Conservation (phyloP, 2,888 invertebrate species). For the Philaethria dido region DNA sequence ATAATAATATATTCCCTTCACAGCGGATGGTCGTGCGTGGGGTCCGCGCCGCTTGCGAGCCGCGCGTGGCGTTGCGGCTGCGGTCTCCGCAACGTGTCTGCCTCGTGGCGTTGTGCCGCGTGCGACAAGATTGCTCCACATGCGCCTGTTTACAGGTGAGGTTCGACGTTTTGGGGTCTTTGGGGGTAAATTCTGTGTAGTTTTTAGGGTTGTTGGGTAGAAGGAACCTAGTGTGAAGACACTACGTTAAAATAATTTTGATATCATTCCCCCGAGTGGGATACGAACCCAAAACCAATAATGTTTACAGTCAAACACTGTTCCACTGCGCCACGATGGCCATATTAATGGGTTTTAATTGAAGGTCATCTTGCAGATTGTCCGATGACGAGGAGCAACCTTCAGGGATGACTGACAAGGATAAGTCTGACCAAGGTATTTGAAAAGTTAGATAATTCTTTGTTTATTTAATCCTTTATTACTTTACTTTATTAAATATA, state of each 20-base stretch:
- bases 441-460: background rate
- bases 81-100: slow-evolving; percentile 78
- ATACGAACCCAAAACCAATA: too few species aligned
- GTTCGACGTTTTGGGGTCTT: slow-evolving; percentile 8
- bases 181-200: too few species aligned
- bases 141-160: slow-evolving; percentile 77
- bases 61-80: slow-evolving; percentile 79
- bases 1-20: slow-evolving; percentile 15
- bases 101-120: slow-evolving; percentile 80
- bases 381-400: slow-evolving; percentile 80
- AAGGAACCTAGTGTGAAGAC: background rate
- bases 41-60: slow-evolving; percentile 77
- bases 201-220: too few species aligned
- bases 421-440: slow-evolving; percentile 72
- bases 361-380: slow-evolving; percentile 58
- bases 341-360: too few species aligned
- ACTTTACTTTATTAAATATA: background rate
- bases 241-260: too few species aligned
- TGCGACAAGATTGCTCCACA: slow-evolving; percentile 79
- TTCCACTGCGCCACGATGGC: too few species aligned
- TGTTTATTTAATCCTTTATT: background rate
- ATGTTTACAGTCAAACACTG: too few species aligned
- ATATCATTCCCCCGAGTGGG: background rate
- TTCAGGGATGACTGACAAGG: slow-evolving; percentile 81
- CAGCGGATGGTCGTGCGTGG: slow-evolving; percentile 80